Conservation (phyloP, 2,797 vertebrate genomes). For the Myotis planiceps region DNA sequence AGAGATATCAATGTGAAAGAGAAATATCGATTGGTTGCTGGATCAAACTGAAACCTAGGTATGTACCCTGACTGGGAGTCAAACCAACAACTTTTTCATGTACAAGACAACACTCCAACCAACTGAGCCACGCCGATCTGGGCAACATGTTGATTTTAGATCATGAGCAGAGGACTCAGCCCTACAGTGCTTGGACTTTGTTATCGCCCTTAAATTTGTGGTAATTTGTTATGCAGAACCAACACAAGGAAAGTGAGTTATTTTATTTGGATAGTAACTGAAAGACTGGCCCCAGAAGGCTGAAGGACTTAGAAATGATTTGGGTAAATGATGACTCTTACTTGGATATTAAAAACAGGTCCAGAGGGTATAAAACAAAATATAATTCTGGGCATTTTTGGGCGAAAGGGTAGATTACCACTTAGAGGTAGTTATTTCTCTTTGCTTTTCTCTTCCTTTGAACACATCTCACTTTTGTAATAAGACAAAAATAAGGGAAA, state of each 20-base stretch:
- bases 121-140: background rate
- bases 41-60: background rate
- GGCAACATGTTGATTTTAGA: background rate
- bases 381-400: background rate
- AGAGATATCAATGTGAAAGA: background rate
- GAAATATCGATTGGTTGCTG: background rate
- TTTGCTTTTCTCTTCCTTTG: constrained; percentile 24
- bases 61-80: background rate
- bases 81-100: background rate
- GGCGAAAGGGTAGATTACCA: background rate
- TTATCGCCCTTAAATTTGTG: background rate
- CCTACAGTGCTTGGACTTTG: background rate
- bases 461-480: constrained; percentile 9
- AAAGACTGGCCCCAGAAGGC: background rate
- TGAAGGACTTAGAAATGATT: background rate
- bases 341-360: background rate
- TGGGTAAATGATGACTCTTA: background rate
- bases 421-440: background rate
- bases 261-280: background rate
- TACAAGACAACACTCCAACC: background rate
- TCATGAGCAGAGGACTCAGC: background rate
- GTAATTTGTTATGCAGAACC: background rate
- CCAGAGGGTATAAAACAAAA: background rate
- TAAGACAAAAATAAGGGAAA: constrained; percentile 42
- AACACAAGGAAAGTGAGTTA: background rate